These are phyloP conservation scores for Lasiurus borealis DNA, from an alignment of 2,113 vertebrate species.

Conservation along the genomic window DNA sequence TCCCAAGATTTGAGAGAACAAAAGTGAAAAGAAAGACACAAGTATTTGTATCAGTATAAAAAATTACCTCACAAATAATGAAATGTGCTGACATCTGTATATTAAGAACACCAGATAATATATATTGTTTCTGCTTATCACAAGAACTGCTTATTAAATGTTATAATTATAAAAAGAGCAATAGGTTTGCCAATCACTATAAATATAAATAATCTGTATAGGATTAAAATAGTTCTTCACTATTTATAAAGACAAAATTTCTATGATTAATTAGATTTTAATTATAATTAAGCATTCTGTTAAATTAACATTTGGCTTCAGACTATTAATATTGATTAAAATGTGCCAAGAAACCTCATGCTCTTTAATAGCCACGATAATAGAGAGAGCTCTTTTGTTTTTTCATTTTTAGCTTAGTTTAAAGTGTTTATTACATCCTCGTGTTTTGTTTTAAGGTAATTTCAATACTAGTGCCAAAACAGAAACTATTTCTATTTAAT, in stretches of 20 bases:
- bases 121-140: slow-evolving; percentile 66
- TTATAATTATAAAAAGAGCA: slow-evolving; percentile 59
- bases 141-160: slow-evolving; percentile 65
- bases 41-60: slow-evolving; percentile 3
- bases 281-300: slow-evolving; percentile 55
- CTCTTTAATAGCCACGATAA: slow-evolving; percentile 50
- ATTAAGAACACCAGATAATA: slow-evolving; percentile 48
- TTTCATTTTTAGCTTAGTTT: slow-evolving; percentile 47
- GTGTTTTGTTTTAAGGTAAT: slow-evolving; percentile 32
- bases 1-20: not conserved
- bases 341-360: slow-evolving; percentile 48
- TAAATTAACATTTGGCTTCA: slow-evolving; percentile 65
- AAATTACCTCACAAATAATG: not conserved
- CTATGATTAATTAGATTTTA: slow-evolving; percentile 54
- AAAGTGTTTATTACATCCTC: slow-evolving; percentile 28
- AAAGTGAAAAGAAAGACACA: slow-evolving; percentile 18
- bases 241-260: slow-evolving; percentile 50
- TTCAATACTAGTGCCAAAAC: slow-evolving; percentile 27
- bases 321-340: slow-evolving; percentile 57
- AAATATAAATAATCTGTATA: slow-evolving; percentile 55
- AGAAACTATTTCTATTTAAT: slow-evolving; percentile 49
- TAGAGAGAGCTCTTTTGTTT: slow-evolving; percentile 40
- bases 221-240: slow-evolving; percentile 55
- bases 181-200: slow-evolving; percentile 13
- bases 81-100: slow-evolving; percentile 41